Conservation (phyloP, 2,113 vertebrate genomes). For the Tragulus kanchil region DNA sequence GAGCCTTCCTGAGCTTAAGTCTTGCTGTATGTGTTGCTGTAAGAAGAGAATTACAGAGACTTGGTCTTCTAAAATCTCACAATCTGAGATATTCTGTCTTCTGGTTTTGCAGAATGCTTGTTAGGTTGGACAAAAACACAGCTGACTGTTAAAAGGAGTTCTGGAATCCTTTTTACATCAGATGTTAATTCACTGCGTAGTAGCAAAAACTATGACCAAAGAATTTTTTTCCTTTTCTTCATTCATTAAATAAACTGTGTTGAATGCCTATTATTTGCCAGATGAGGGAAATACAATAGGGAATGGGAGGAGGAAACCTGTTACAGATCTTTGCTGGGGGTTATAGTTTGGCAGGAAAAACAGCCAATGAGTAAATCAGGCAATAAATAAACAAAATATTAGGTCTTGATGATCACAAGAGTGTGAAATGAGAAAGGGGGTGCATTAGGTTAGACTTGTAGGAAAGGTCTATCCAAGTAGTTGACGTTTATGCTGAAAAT, state of each 20-base stretch:
- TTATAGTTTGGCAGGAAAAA: background rate
- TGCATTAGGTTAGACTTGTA: background rate
- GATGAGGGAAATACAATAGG: background rate
- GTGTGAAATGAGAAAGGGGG: background rate
- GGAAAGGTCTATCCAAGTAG: background rate
- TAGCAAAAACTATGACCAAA: background rate
- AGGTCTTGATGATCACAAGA: background rate
- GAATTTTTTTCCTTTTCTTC: constrained; percentile 43
- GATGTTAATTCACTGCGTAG: background rate
- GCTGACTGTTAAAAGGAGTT: constrained; percentile 13
- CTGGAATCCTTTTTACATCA: constrained; percentile 2
- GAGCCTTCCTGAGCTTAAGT: background rate
- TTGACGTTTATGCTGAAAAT: background rate
- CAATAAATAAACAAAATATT: constrained; percentile 9
- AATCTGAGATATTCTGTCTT: background rate
- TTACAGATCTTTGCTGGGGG: background rate
- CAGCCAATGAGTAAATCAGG: background rate
- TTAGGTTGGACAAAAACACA: constrained; percentile 17
- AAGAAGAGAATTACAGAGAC: constrained; percentile 32
- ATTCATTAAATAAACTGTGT: background rate
- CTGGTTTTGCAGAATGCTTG: background rate
- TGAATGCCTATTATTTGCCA: background rate
- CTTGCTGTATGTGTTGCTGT: background rate
- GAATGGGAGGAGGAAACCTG: background rate
- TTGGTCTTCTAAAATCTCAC: background rate